These are phyloP conservation scores for Troides oblongomaculatus DNA, from an alignment of 2,888 invertebrate species.

Conservation along the genomic window DNA sequence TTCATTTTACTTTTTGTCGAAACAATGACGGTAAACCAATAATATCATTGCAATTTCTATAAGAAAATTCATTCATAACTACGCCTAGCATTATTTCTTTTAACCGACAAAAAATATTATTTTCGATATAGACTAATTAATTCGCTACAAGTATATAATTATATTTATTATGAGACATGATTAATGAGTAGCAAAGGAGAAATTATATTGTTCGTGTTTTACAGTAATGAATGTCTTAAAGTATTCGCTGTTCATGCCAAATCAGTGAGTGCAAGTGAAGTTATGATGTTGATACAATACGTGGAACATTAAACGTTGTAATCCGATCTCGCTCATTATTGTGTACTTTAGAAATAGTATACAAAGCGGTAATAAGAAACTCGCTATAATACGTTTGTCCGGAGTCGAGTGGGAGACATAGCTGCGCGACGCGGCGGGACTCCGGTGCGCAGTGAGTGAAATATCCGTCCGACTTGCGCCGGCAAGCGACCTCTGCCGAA, in stretches of 20 bases:
- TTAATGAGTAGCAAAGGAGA: background rate
- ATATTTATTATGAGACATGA: background rate
- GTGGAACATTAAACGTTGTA: constrained; percentile 45
- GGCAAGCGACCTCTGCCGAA: constrained; percentile 75
- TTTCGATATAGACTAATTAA: background rate
- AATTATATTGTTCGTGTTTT: background rate
- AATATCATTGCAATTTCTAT: background rate
- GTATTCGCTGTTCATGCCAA: background rate
- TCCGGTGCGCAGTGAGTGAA: constrained; percentile 76
- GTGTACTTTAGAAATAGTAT: constrained; percentile 61
- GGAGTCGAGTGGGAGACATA: constrained; percentile 69
- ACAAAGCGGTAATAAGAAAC: constrained; percentile 73
- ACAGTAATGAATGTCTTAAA: background rate
- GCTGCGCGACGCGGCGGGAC: constrained; percentile 64
- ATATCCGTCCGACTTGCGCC: constrained; percentile 77
- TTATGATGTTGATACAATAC: constrained; percentile 46
- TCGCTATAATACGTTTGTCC: constrained; percentile 66
- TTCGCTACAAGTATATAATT: background rate
- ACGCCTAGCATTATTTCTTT: background rate
- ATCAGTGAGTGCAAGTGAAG: constrained; percentile 31
- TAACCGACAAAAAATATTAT: background rate
- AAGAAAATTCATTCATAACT: background rate
- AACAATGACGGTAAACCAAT: background rate
- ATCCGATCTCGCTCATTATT: constrained; percentile 64
- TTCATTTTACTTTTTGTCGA: background rate